These are phyloP conservation scores for Callipepla squamata DNA, from an alignment of 2,113 vertebrate genomes.

Conservation along the genomic window DNA sequence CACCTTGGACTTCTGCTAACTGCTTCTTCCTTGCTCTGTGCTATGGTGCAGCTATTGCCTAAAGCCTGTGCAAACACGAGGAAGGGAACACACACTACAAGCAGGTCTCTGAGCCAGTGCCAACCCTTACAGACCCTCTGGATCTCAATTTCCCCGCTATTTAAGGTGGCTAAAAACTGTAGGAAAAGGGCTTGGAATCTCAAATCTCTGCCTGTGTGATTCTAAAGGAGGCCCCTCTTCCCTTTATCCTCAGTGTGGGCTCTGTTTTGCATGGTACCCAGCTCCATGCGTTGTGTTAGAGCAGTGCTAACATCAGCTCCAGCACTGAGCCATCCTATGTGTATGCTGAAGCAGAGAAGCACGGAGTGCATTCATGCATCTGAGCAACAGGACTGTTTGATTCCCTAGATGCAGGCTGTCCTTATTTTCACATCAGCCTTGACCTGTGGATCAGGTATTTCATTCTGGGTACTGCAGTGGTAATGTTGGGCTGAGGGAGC, in stretches of 20 bases:
- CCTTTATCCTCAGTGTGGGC: neutral
- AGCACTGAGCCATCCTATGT: accelerated
- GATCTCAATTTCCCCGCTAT: neutral
- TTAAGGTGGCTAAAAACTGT: neutral
- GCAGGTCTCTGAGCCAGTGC: neutral
- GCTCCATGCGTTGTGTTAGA: neutral
- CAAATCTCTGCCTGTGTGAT: neutral
- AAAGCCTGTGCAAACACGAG: neutral
- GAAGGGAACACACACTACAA: neutral
- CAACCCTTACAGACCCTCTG: neutral
- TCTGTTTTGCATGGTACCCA: neutral
- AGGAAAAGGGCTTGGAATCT: neutral
- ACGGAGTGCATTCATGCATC: neutral
- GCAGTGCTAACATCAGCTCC: neutral
- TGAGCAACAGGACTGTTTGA: neutral
- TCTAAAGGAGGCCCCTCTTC: neutral
- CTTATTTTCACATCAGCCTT: neutral
- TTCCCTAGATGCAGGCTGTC: neutral
- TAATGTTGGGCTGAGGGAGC: accelerated
- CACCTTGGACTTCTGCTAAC: slow-evolving; percentile 21
- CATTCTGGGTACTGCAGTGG: neutral
- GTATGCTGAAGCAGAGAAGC: neutral
- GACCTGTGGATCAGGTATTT: neutral
- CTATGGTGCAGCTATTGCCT: neutral
- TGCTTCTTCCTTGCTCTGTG: neutral